Base-by-base conservation (phyloP, 2,888 invertebrate genomes). In the Penaeus monodon region DNA sequence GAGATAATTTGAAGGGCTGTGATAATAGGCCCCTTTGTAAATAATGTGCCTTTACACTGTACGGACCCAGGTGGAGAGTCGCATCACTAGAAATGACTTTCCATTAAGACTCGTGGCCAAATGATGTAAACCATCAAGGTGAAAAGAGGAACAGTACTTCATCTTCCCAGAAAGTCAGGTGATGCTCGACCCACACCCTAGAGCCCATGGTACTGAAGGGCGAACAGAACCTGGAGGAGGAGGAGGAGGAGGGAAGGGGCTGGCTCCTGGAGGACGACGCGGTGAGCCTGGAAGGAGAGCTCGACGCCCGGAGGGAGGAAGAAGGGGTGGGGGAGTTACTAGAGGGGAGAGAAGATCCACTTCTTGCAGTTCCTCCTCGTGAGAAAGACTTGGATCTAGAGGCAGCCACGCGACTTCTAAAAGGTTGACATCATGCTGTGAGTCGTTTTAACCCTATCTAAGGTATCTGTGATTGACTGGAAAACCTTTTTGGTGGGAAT, bases 171-270 rank as follows among this genome's bases (percentile, higher is more conserved):
- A 38, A 33, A 73, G 33, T 7, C 33, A 73, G 24, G 38, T 22
- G 8, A 29, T 20, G 27, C 49, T 49, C 57, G 64, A 49, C 29
- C 70, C 84, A 49, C 84, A 70, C 57, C 70, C 84, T 68, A n/a
- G 57, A 79, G 57, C 24, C 57, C 27, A 3, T 70, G 57, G 27
- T 73, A 10, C 27, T 8, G 70, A n/a, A 73, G 33, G 22, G 29
- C 24, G n/a, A 82, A 82, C 63, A 82, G 82, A 82, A 82, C 82
- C 82, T 85, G 65, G 82, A 81, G 76, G 64, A 38, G 27, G 84
- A 77, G 76, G 29, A 44, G 44, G 78, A 49, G 33, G 84, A 78
- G 66, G 84, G n/a, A 63, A 73, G 49, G 17, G 73, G 49, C 70
- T 24, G 38, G 22, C 66, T 66, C 27, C n/a, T n/a, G n/a, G 44